Evolutionary conservation across 23 tunicate species (phyloP), one percentile per base, ranked within the genome.

Genomic region (Trididemnum nubilum): DNA sequence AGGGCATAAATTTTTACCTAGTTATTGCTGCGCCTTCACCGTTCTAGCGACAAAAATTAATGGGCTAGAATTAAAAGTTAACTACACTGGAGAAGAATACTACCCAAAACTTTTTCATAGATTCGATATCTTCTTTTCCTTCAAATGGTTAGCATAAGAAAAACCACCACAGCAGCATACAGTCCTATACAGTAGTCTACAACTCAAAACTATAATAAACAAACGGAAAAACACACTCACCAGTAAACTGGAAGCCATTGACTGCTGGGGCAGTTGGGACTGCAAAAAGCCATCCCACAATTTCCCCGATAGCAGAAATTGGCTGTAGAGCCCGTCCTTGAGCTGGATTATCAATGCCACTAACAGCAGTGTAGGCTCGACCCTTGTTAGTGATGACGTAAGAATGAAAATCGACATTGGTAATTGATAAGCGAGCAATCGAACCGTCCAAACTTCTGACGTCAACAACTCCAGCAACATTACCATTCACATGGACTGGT

Each of bases 201-300:
- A n/a, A n/a, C n/a, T n/a, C n/a, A n/a, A n/a, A n/a, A n/a, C n/a
- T n/a, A n/a, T n/a, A n/a, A n/a, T n/a, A n/a, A n/a, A n/a, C n/a
- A n/a, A n/a, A n/a, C n/a, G n/a, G n/a, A n/a, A n/a, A n/a, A n/a
- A n/a, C n/a, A n/a, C n/a, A 27, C 58, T 38, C 58, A 91, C 97
- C 97, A 5, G 97, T 76, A 65, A 83, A 93, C 38, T 93, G 90
- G 37, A 93, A 87, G 19, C 98, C 98, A 34, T 93, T 93, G 15
- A 79, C 83, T 0, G 98, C 92, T 1, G 89, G 78, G 2, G 69
- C 39, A 22, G 58, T 63, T 4, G 89, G 39, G 7, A 44, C 75
- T 0, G 98, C 93, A 35, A 93, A 87, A 24, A 93, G 81, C 98
- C 98, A 93, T 37, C 90, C 98, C 22, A 85, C 59, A 7, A 90